These are phyloP conservation scores for Rhincodon typus DNA, from an alignment of 2,797 vertebrate species.

Conservation along the genomic window DNA sequence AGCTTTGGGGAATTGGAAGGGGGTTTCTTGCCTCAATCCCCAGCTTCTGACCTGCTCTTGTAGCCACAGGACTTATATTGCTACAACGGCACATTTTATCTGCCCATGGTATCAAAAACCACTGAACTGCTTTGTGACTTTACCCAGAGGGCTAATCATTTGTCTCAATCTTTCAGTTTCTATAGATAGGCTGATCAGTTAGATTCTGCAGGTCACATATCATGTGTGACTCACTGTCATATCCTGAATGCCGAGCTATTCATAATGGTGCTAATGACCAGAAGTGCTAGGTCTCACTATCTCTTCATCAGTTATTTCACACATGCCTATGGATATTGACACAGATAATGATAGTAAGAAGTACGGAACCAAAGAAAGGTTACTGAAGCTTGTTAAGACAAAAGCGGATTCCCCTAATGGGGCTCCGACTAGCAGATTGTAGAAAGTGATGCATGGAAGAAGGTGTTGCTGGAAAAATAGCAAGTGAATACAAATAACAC, in stretches of 20 bases:
- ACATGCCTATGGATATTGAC: slow-evolving; percentile 25
- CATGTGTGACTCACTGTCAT: slow-evolving; percentile 24
- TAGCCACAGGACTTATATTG: background rate
- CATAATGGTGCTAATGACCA: slow-evolving; percentile 27
- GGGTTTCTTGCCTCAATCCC: background rate
- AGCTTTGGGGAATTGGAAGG: background rate
- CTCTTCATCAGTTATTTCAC: slow-evolving; percentile 30
- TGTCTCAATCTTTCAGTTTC: slow-evolving; percentile 19
- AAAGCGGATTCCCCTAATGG: background rate
- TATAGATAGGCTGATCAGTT: slow-evolving; percentile 27
- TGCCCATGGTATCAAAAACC: slow-evolving; percentile 3
- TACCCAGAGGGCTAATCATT: slow-evolving; percentile 26
- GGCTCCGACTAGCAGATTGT: background rate
- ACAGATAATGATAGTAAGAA: background rate
- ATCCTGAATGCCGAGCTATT: slow-evolving; percentile 7
- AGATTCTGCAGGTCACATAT: background rate
- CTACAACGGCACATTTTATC: background rate
- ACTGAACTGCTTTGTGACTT: background rate
- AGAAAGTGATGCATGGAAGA: background rate
- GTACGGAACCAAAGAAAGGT: background rate
- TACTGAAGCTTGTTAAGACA: background rate
- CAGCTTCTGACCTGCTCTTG: background rate
- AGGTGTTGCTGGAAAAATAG: background rate
- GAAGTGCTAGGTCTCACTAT: background rate
- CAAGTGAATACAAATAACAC: background rate